phyloP scores from a whole-genome alignment of 2,888 invertebrate species.

The Megamerina dolium region DNA sequence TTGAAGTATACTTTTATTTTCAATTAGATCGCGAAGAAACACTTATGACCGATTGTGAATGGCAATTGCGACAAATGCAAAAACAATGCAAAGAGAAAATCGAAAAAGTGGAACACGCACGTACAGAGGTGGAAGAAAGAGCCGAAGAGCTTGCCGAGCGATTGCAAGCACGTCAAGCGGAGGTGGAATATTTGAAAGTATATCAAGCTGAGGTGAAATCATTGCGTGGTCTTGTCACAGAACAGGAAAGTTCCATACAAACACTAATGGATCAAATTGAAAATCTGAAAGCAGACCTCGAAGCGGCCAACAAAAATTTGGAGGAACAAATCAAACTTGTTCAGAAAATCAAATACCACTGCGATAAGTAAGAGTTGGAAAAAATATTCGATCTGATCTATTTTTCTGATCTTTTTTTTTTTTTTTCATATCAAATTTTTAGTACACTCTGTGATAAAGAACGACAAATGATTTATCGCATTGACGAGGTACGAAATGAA shows the following conservation, averaged over 20 bases:
- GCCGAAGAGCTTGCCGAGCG: constrained; percentile 29
- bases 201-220: constrained; percentile 56
- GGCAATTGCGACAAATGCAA: constrained; percentile 74
- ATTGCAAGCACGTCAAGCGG: constrained; percentile 36
- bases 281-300: constrained; percentile 52
- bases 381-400: neutral
- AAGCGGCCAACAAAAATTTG: constrained; percentile 52
- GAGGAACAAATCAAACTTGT: constrained; percentile 52
- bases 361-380: constrained; percentile 49
- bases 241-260: constrained; percentile 54
- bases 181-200: constrained; percentile 52
- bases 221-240: constrained; percentile 54
- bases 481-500: constrained; percentile 54
- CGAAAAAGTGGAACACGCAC: constrained; percentile 57
- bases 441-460: constrained; percentile 51
- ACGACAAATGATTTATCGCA: constrained; percentile 46
- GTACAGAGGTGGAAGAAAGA: constrained; percentile 53
- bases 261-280: constrained; percentile 54
- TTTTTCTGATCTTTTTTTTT: too few species aligned
- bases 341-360: constrained; percentile 46
- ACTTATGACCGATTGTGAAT: constrained; percentile 74
- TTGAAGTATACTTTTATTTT: neutral
- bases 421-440: too few species aligned
- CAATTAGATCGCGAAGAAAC: constrained; percentile 62
- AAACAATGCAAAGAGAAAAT: constrained; percentile 60